Percentiles rank a stretch among this genome's conserved stretches.
phyloP scores from a whole-genome alignment of 2,797 vertebrate genomes.

The Phoxinus dragarum region DNA sequence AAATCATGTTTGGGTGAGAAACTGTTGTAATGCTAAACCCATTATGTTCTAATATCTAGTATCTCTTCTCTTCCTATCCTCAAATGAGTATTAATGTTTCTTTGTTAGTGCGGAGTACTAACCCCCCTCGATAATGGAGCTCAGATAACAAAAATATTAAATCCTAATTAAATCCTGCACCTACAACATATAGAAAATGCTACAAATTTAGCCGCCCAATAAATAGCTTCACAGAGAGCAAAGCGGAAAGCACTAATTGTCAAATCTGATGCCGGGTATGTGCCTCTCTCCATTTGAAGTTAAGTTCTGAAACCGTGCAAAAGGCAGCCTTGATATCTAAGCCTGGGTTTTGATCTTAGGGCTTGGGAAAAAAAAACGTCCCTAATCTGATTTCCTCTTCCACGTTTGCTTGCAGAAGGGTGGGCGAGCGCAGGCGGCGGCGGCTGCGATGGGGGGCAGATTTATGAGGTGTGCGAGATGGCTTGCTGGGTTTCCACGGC shows the following conservation, averaged over 20 bases:
- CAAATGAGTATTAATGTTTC: too few relatives aligned
- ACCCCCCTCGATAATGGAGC: too few relatives aligned
- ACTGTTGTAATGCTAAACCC: too few relatives aligned
- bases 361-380: constrained; percentile 76
- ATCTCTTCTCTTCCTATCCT: too few relatives aligned
- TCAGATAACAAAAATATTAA: neutral
- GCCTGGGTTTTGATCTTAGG: constrained; percentile 74
- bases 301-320: constrained; percentile 74
- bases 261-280: constrained; percentile 48
- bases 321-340: constrained; percentile 77
- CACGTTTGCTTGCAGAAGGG: constrained; percentile 70
- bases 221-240: constrained; percentile 30
- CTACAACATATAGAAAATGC: constrained; percentile 13
- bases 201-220: constrained; percentile 7
- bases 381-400: constrained; percentile 79
- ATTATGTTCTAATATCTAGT: too few relatives aligned
- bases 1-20: too few relatives aligned
- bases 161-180: constrained; percentile 28
- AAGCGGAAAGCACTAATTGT: constrained; percentile 46
- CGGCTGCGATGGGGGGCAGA: constrained; percentile 37
- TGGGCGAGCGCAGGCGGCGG: neutral
- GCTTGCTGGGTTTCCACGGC: constrained; percentile 47
- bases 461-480: constrained; percentile 59
- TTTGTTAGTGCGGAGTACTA: too few relatives aligned
- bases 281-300: constrained; percentile 64